Evolutionary conservation across 1,140 invertebrate genomes (phyloP).

Genomic region (Trichomalopsis sarcophagae): DNA sequence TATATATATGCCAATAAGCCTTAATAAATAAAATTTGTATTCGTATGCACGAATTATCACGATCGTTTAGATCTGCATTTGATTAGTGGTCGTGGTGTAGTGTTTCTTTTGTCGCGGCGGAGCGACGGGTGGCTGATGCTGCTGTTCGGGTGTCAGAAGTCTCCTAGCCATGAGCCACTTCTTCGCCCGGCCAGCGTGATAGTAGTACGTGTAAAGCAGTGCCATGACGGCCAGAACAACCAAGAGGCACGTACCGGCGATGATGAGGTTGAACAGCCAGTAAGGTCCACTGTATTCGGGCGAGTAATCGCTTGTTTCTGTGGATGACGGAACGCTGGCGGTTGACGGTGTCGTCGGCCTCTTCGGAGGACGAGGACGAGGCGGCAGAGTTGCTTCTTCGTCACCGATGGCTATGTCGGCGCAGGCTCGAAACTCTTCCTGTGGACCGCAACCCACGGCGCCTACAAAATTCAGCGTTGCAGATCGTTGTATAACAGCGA

Average conservation of each 20-base stretch:
- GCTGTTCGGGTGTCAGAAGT: slow-evolving; percentile 59
- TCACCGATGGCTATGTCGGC: slow-evolving; percentile 86
- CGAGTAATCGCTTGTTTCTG: slow-evolving; percentile 55
- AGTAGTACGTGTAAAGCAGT: slow-evolving; percentile 72
- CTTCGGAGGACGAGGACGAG: slow-evolving; percentile 54
- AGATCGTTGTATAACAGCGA: background rate
- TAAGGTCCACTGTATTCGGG: slow-evolving; percentile 57
- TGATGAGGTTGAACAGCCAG: slow-evolving; percentile 70
- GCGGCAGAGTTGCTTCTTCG: slow-evolving; percentile 61
- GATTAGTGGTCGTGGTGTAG: slow-evolving; percentile 46
- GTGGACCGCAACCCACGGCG: slow-evolving; percentile 87
- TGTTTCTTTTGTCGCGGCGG: slow-evolving; percentile 74
- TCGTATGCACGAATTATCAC: slow-evolving; percentile 1
- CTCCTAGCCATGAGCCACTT: slow-evolving; percentile 70
- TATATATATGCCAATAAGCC: background rate
- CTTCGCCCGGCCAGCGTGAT: slow-evolving; percentile 72
- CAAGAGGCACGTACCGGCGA: slow-evolving; percentile 71
- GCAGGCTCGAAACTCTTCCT: slow-evolving; percentile 91
- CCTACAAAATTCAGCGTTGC: slow-evolving; percentile 62
- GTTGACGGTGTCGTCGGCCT: slow-evolving; percentile 56
- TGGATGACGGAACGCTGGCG: slow-evolving; percentile 52
- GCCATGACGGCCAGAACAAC: slow-evolving; percentile 71
- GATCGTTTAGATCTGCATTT: slow-evolving; percentile 47
- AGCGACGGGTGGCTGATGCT: slow-evolving; percentile 67
- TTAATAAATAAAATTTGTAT: slow-evolving; percentile 1